A percentile compares a stretch with the other conserved stretches of the same genome.
phyloP scores from a whole-genome alignment of 2,113 vertebrate genomes.

The Microtus richardsoni region DNA sequence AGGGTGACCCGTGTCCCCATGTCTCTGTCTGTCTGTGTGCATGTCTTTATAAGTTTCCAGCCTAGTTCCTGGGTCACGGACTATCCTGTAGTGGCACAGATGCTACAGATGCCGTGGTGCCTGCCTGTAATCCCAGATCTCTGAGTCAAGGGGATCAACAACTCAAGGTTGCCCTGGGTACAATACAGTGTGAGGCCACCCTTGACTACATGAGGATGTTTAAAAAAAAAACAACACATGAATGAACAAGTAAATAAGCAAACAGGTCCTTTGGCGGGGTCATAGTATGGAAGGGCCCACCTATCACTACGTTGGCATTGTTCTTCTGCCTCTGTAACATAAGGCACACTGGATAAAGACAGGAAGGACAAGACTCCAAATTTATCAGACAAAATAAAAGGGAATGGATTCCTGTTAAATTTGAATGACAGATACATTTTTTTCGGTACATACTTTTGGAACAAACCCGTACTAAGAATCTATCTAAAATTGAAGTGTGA shows the following conservation, averaged over 20 bases:
- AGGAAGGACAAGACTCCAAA: not conserved
- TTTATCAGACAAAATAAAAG: not conserved
- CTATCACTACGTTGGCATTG: not conserved
- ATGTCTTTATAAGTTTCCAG: too few species aligned
- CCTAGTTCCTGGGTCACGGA: too few species aligned
- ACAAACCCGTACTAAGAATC: not conserved
- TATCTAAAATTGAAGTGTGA: slow-evolving; percentile 38
- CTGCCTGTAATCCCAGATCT: not conserved
- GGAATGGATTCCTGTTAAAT: not conserved
- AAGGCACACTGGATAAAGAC: not conserved
- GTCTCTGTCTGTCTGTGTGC: too few species aligned
- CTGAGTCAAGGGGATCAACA: not conserved
- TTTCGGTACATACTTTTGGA: not conserved
- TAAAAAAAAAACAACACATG: too few species aligned
- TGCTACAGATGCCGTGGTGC: too few species aligned
- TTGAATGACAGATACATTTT: slow-evolving; percentile 38
- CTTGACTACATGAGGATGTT: not conserved
- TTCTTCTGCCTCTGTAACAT: slow-evolving; percentile 14
- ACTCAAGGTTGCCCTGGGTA: not conserved
- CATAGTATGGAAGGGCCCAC: not conserved
- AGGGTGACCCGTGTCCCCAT: too few species aligned
- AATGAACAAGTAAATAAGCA: not conserved
- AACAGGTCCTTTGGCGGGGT: not conserved
- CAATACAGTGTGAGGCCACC: not conserved
- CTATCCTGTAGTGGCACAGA: too few species aligned